Evolutionary conservation across 2,888 invertebrate species (phyloP), one percentile per base, ranked within the genome.

Genomic region (Leptogaster cylindrica): DNA sequence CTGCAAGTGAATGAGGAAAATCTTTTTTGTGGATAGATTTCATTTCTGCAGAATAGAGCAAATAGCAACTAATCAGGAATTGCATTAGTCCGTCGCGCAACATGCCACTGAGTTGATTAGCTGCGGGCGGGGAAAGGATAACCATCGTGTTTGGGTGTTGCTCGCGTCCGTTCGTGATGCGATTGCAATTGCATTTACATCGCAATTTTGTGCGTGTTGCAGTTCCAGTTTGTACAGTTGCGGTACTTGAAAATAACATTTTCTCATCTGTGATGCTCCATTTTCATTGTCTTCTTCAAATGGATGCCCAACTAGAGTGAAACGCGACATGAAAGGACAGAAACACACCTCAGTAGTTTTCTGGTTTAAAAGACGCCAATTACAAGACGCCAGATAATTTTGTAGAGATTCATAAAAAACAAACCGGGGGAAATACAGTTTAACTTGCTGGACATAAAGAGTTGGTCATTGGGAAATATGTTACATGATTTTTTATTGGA

Each of bases 91-190:
- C 55, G 14, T 20, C 55, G 39, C 31, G 39, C 36, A 55, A 55
- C 55, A 39, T 55, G 55, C 55, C 55, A 55, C 55, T 20, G 55
- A 55, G 55, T 39, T 55, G 55, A 55, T 55, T 55, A 55, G 23
- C 55, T 55, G 1, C 39, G 14, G 14, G 55, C 55, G 18, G n/a
- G n/a, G 39, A 55, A 39, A 36, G 16, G 39, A 31, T 55, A 55
- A n/a, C n/a, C 39, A 36, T 55, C 31, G 18, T 39, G 23, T 36
- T 39, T 55, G 55, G 18, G 23, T 36, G 55, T 39, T 20, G 20
- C 39, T 23, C 33, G 36, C 6, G 55, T n/a, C 36, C 18, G 36
- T 41, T 25, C 55, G 18, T 55, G 39, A 55, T 36, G 36, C 14
- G 36, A 23, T 36, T 33, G 55, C 39, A 55, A 55, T 55, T 55